These are phyloP conservation scores for Lacanobia wlatinum DNA, from an alignment of 2,888 invertebrate species.

Conservation along the genomic window DNA sequence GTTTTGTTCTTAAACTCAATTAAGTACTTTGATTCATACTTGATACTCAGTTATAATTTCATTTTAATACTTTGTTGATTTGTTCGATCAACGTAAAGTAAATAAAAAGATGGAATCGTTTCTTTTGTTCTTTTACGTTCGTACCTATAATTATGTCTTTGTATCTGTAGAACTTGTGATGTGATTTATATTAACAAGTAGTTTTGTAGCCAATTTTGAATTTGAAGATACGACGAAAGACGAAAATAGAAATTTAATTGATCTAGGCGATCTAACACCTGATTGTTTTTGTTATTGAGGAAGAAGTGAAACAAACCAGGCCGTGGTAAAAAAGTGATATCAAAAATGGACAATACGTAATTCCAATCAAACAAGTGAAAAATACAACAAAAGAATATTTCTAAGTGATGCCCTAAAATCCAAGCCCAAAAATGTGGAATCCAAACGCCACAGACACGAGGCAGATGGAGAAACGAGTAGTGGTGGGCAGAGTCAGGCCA, in stretches of 20 bases:
- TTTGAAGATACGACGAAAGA: not conserved
- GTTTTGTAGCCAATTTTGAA: not conserved
- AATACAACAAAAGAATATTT: constrained; percentile 1
- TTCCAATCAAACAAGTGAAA: constrained; percentile 3
- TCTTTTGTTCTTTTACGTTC: not conserved
- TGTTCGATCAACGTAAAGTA: not conserved
- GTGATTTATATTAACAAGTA: constrained; percentile 6
- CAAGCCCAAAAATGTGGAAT: constrained; percentile 83
- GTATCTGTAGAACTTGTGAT: constrained; percentile 6
- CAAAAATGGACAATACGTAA: constrained; percentile 31
- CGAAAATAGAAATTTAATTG: constrained; percentile 5
- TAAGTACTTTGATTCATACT: constrained; percentile 22
- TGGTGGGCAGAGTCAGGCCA: constrained; percentile 90
- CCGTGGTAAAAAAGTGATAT: constrained; percentile 8
- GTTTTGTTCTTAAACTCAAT: constrained; percentile 22
- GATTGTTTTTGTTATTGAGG: not conserved
- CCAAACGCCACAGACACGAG: constrained; percentile 86
- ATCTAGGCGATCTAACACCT: too few relatives aligned
- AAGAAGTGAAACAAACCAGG: not conserved
- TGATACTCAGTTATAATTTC: constrained; percentile 8
- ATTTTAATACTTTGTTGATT: constrained; percentile 9
- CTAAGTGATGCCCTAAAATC: constrained; percentile 33
- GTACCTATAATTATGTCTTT: not conserved
- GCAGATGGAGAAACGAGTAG: constrained; percentile 91
- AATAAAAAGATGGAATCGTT: not conserved